Conservation (phyloP, 2,797 vertebrate genomes). For the Ataeniobius toweri region DNA sequence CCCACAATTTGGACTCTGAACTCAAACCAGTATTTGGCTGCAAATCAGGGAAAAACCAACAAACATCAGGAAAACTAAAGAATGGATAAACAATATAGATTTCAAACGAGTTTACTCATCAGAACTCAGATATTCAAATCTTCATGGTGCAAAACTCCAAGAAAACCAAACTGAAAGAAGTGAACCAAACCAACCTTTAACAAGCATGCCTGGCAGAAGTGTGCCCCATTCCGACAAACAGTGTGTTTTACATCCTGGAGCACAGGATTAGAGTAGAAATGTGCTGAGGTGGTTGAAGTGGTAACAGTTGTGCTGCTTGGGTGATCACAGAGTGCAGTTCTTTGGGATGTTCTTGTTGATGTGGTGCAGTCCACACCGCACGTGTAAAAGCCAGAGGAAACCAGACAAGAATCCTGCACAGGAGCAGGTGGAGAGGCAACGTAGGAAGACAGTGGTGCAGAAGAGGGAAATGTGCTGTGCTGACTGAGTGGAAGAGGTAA, state of each 20-base stretch:
- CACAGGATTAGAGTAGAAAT: conserved; percentile 88
- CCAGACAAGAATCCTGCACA: conserved; percentile 65
- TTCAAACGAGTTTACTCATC: neutral
- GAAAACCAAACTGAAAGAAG: conserved; percentile 16
- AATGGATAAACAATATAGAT: neutral
- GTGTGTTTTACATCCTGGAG: conserved; percentile 88
- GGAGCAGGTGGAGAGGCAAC: conserved; percentile 51
- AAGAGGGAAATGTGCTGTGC: conserved; percentile 49
- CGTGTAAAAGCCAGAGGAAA: conserved; percentile 70
- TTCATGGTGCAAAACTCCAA: conserved; percentile 2
- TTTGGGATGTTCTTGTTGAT: conserved; percentile 66
- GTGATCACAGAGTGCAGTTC: conserved; percentile 64
- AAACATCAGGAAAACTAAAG: neutral
- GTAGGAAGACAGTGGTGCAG: conserved; percentile 50
- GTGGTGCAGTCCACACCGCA: conserved; percentile 67
- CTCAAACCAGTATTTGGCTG: conserved; percentile 84
- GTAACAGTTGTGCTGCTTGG: conserved; percentile 65
- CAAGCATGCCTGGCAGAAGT: conserved; percentile 91
- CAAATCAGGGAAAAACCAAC: conserved; percentile 22
- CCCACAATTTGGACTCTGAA: conserved; percentile 87
- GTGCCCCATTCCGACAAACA: conserved; percentile 89
- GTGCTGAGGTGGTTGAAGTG: conserved; percentile 78
- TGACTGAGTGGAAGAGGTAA: conserved; percentile 61
- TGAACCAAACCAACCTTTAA: conserved; percentile 89
- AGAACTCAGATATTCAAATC: neutral